phyloP scores from a whole-genome alignment of 92 coral and sea anemone species.

The Pocillopora meandrina region DNA sequence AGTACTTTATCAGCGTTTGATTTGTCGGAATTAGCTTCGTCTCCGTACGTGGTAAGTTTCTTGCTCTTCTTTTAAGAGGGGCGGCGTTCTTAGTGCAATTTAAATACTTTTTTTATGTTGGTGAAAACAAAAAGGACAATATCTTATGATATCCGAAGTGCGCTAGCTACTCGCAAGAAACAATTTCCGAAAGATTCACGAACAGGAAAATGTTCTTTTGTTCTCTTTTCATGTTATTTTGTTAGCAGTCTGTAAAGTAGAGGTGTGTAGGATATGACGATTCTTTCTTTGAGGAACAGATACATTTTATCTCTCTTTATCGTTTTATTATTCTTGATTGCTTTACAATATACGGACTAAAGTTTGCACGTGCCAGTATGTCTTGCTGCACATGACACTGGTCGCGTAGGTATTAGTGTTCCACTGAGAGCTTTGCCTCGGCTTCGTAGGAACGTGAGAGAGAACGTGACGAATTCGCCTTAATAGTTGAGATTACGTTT shows the following conservation, averaged over 20 bases:
- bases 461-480: too few relatives aligned
- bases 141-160: too few relatives aligned
- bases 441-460: too few relatives aligned
- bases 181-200: too few relatives aligned
- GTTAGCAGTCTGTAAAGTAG: not conserved
- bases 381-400: not conserved
- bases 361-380: not conserved
- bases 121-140: not conserved
- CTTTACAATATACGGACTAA: too few relatives aligned
- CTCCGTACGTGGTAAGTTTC: not conserved
- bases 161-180: too few relatives aligned
- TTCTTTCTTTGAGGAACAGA: not conserved
- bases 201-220: too few relatives aligned
- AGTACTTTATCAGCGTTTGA: not conserved
- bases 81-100: not conserved
- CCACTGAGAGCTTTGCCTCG: too few relatives aligned
- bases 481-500: too few relatives aligned
- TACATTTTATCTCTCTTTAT: too few relatives aligned
- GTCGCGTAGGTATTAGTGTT: not conserved
- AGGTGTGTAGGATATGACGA: not conserved
- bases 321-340: too few relatives aligned
- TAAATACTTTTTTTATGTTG: not conserved
- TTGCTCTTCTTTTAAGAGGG: not conserved
- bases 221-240: not conserved
- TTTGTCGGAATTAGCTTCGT: not conserved